phyloP scores from a whole-genome alignment of 1,140 invertebrate genomes.

The Diplogasteroides magnus region DNA sequence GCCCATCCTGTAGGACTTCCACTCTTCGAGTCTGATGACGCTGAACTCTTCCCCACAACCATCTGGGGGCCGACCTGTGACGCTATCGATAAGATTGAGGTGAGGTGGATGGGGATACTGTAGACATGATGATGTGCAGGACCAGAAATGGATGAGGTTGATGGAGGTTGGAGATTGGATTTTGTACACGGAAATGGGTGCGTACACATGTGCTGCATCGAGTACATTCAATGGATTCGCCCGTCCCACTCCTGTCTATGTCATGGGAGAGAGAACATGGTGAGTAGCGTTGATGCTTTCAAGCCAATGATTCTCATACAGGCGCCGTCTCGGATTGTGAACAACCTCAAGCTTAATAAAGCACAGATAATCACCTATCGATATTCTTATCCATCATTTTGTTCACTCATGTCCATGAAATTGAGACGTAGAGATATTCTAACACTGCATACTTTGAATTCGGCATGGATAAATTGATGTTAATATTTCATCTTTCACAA shows the following conservation, averaged over 20 bases:
- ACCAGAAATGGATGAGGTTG: background rate
- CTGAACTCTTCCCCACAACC: constrained; percentile 41
- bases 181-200: background rate
- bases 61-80: constrained; percentile 95
- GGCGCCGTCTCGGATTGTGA: too few relatives aligned
- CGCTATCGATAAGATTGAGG: constrained; percentile 76
- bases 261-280: background rate
- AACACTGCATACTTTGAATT: too few relatives aligned
- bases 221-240: background rate
- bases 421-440: too few relatives aligned
- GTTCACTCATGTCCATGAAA: too few relatives aligned
- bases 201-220: background rate
- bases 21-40: constrained; percentile 14
- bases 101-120: background rate
- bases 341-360: too few relatives aligned
- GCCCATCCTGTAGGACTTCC: constrained; percentile 61
- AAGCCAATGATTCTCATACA: too few relatives aligned
- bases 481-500: too few relatives aligned
- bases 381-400: too few relatives aligned
- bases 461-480: too few relatives aligned
- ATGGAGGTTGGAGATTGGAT: constrained; percentile 4
- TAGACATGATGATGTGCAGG: background rate
- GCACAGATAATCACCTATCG: too few relatives aligned
- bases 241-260: background rate
- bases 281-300: background rate